phyloP scores from a whole-genome alignment of 2,797 vertebrate genomes.

The Lithobates sylvaticus region DNA sequence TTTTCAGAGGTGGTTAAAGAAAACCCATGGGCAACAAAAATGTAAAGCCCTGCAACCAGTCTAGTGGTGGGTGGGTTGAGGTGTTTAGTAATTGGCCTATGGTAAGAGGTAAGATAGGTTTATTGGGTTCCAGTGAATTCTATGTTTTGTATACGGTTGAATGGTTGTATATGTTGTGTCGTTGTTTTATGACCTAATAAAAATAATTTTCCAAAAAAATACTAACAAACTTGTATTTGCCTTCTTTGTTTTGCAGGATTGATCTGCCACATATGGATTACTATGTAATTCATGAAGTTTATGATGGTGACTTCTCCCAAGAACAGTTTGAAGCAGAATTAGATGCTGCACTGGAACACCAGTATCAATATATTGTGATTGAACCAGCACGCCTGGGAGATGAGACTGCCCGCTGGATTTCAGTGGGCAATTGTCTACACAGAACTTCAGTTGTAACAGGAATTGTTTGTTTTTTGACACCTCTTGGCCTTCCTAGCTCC shows the following conservation, averaged over 20 bases:
- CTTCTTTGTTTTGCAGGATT: not conserved
- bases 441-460: conserved; percentile 45
- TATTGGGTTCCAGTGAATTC: no score
- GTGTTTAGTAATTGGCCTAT: no score
- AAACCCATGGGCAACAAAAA: no score
- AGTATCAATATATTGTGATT: conserved; percentile 43
- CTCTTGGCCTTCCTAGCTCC: conserved; percentile 34
- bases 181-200: no score
- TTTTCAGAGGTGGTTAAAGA: no score
- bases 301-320: conserved; percentile 47
- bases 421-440: conserved; percentile 51
- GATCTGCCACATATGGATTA: conserved; percentile 27
- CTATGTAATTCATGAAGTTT: conserved; percentile 54
- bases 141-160: no score
- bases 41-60: no score
- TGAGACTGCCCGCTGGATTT: conserved; percentile 55
- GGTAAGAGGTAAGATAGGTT: no score
- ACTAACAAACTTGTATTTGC: not conserved
- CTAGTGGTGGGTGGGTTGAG: no score
- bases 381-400: conserved; percentile 53
- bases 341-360: conserved; percentile 43
- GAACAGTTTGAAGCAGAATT: conserved; percentile 54
- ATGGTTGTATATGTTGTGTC: no score
- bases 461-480: conserved; percentile 32
- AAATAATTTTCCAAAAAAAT: no score